phyloP scores from a whole-genome alignment of 1,140 invertebrate genomes.

The Drosophila sp. region DNA sequence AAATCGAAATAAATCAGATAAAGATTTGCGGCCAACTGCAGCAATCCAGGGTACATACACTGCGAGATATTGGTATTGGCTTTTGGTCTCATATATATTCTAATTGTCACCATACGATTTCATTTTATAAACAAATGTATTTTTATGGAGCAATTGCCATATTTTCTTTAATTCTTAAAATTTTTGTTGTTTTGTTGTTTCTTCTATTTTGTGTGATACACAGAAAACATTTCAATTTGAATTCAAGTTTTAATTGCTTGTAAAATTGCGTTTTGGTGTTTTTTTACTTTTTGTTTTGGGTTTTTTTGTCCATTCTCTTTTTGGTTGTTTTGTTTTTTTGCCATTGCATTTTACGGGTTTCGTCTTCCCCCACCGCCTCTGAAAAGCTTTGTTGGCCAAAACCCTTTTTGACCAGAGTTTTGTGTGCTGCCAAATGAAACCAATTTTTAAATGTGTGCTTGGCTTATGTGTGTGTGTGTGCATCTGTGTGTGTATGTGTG shows the following conservation, averaged over 20 bases:
- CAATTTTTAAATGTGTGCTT: constrained; percentile 36
- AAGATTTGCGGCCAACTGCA: no score
- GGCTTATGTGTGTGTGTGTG: constrained; percentile 4
- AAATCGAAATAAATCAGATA: no score
- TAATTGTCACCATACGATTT: constrained; percentile 2
- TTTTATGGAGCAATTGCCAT: background rate
- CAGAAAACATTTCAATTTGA: constrained; percentile 62
- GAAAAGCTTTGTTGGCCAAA: constrained; percentile 31
- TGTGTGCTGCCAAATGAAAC: constrained; percentile 37
- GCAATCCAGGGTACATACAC: no score
- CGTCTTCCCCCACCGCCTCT: no score
- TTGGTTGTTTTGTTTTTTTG: constrained; percentile 33
- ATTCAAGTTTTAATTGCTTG: constrained; percentile 77
- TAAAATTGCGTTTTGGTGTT: constrained; percentile 57
- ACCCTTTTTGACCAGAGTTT: constrained; percentile 39
- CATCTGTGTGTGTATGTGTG: constrained; percentile 11
- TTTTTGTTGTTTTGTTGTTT: background rate
- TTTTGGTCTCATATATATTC: background rate
- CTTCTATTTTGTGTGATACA: constrained; percentile 18
- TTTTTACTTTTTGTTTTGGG: background rate
- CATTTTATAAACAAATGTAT: background rate
- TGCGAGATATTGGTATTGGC: no score
- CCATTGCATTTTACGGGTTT: constrained; percentile 13
- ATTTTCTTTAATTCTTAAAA: background rate
- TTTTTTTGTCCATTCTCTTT: constrained; percentile 22